These are phyloP conservation scores for Argentina silus DNA, from an alignment of 2,797 vertebrate species.

Conservation along the genomic window DNA sequence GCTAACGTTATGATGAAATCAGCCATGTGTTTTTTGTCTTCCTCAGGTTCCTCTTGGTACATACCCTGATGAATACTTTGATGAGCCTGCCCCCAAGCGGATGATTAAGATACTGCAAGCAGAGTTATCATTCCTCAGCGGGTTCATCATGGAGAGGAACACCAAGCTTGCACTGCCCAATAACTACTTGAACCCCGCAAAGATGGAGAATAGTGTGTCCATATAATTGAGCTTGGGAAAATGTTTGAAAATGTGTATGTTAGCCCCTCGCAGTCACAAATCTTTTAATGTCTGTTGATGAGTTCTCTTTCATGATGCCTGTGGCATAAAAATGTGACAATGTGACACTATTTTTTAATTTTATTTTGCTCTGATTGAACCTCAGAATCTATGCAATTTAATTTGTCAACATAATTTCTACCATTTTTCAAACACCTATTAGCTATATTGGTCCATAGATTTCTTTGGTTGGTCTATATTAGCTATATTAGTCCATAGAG, in stretches of 20 bases:
- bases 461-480: no score
- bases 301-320: not conserved
- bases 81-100: constrained; percentile 50
- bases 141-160: constrained; percentile 69
- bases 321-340: not conserved
- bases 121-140: constrained; percentile 63
- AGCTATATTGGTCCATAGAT: no score
- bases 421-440: no score
- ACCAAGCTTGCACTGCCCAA: constrained; percentile 65
- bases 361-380: no score
- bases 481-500: no score
- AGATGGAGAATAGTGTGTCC: constrained; percentile 65
- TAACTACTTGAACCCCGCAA: constrained; percentile 64
- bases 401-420: no score
- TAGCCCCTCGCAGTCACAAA: no score
- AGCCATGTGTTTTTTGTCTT: not conserved
- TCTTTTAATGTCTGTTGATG: no score
- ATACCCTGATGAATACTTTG: constrained; percentile 72
- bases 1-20: not conserved
- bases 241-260: not conserved
- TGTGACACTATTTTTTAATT: no score
- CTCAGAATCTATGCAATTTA: no score
- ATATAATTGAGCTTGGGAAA: constrained; percentile 19
- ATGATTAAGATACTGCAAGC: constrained; percentile 65
- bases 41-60: constrained; percentile 69